Percentiles rank a stretch among this genome's conserved stretches.
Conservation (phyloP, 1,140 invertebrate species). For the Ostrea edulis region DNA sequence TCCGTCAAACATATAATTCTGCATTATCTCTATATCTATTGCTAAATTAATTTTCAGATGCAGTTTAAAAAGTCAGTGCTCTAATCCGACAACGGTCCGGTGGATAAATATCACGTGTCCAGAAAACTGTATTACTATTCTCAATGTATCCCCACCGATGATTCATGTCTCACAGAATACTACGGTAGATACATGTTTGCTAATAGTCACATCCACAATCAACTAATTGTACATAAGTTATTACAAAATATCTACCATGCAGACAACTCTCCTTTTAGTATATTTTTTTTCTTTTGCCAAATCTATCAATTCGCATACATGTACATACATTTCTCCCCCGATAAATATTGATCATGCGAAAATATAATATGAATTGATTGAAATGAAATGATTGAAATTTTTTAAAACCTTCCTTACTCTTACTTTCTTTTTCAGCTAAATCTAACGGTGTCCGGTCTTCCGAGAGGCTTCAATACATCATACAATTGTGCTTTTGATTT, state of each 20-base stretch:
- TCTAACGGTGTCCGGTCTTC: constrained; percentile 66
- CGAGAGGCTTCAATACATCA: constrained; percentile 51
- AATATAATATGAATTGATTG: too few relatives aligned
- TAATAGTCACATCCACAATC: too few relatives aligned
- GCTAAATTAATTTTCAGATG: constrained; percentile 53
- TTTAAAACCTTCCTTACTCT: neutral
- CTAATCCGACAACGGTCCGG: constrained; percentile 56
- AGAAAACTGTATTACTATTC: constrained; percentile 64
- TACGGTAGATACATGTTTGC: constrained; percentile 51
- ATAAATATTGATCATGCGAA: too few relatives aligned
- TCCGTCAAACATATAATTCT: too few relatives aligned
- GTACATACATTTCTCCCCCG: too few relatives aligned
- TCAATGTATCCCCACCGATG: constrained; percentile 64
- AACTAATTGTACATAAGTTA: neutral
- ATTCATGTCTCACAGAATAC: constrained; percentile 61
- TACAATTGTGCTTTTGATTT: constrained; percentile 70
- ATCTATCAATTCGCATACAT: too few relatives aligned
- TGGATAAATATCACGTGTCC: constrained; percentile 60
- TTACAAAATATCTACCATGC: neutral
- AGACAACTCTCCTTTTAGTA: too few relatives aligned
- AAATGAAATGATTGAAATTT: too few relatives aligned
- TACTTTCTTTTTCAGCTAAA: constrained; percentile 61
- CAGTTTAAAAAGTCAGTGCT: constrained; percentile 58
- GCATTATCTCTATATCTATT: too few relatives aligned
- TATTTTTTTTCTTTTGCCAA: too few relatives aligned